Evolutionary conservation across 2,797 vertebrate genomes (phyloP).

Genomic region (Pempheris klunzingeri): DNA sequence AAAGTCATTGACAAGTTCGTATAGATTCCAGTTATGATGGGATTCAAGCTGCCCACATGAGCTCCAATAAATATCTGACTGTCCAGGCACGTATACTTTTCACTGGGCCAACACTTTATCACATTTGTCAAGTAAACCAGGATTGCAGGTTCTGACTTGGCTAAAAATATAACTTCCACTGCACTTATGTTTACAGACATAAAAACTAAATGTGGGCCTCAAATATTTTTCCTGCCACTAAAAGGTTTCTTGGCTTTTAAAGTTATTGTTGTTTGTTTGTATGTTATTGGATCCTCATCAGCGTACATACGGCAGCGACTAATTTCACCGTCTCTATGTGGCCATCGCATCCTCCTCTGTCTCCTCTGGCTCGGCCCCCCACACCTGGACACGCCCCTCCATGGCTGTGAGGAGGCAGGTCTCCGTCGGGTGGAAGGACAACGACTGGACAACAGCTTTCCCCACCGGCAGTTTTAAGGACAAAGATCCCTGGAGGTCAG

Average conservation of each 20-base stretch:
- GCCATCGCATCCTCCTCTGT: slow-evolving; percentile 35
- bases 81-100: neutral
- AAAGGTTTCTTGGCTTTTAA: neutral
- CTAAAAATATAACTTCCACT: neutral
- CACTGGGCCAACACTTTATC: neutral
- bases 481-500: slow-evolving; percentile 86
- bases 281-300: neutral
- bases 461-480: slow-evolving; percentile 87
- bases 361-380: slow-evolving; percentile 87
- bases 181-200: neutral
- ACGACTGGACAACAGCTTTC: slow-evolving; percentile 89
- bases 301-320: neutral
- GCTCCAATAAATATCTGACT: neutral
- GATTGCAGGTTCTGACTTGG: neutral
- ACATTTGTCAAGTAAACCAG: neutral
- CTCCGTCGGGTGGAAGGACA: slow-evolving; percentile 91
- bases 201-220: neutral
- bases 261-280: neutral
- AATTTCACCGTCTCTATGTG: slow-evolving; percentile 30
- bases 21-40: neutral
- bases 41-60: neutral
- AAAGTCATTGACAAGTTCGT: neutral
- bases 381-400: slow-evolving; percentile 89
- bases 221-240: neutral
- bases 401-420: slow-evolving; percentile 88